phyloP scores from a whole-genome alignment of 2,797 vertebrate species.

The Falco berigora region DNA sequence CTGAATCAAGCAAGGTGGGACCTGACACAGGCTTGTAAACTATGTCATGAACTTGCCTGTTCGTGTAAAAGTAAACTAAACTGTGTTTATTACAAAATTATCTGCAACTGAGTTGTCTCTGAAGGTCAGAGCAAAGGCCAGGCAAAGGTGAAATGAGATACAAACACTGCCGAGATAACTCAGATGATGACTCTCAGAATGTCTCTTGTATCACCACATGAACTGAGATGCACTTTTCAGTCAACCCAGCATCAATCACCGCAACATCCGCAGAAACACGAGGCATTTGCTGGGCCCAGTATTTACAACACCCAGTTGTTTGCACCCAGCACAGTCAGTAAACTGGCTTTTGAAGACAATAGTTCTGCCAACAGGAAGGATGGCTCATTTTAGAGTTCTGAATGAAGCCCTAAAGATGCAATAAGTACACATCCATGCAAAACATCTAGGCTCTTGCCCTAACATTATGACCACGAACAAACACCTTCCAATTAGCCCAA shows the following conservation, averaged over 20 bases:
- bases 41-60: not conserved
- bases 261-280: rapidly evolving
- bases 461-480: not conserved
- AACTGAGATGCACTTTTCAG: no score
- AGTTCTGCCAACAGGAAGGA: not conserved
- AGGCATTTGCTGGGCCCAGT: not conserved
- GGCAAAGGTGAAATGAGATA: not conserved
- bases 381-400: not conserved
- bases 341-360: not conserved
- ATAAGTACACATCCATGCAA: not conserved
- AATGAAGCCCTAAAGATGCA: not conserved
- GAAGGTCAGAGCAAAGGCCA: not conserved
- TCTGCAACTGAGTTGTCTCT: not conserved
- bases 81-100: not conserved
- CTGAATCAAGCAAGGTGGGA: not conserved
- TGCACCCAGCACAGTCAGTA: not conserved
- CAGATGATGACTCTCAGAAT: not conserved
- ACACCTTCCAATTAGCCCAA: not conserved
- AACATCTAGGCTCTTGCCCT: not conserved
- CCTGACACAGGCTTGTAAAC: not conserved
- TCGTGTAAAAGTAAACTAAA: not conserved
- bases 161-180: not conserved
- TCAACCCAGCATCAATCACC: not conserved
- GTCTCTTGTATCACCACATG: not conserved
- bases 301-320: not conserved